Conservation (phyloP, 2,113 vertebrate species). For the Lamprologus tigripictilis region DNA sequence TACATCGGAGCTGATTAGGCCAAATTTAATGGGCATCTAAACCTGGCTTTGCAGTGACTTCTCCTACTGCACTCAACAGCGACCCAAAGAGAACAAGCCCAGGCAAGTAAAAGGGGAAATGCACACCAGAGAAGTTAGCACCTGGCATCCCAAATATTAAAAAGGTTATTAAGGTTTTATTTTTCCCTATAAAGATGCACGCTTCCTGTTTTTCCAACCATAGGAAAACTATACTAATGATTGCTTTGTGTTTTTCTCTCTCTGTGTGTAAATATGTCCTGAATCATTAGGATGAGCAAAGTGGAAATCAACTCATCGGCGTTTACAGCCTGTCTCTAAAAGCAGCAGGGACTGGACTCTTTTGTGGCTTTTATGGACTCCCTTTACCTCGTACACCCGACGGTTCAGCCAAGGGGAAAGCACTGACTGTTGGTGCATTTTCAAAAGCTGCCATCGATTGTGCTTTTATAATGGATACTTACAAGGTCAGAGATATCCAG, state of each 20-base stretch:
- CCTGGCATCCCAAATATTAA: conserved; percentile 60
- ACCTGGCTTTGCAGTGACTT: conserved; percentile 32
- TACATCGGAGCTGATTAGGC: conserved; percentile 38
- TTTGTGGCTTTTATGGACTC: conserved; percentile 55
- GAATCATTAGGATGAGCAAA: conserved; percentile 39
- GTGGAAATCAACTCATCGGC: conserved; percentile 40
- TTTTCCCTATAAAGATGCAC: conserved; percentile 35
- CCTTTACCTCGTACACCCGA: background rate
- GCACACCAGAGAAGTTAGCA: conserved; percentile 36
- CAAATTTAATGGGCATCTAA: conserved; percentile 57
- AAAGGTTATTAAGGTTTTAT: conserved; percentile 46
- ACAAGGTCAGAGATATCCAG: background rate
- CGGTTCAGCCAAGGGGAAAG: background rate
- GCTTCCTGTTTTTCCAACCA: conserved; percentile 44
- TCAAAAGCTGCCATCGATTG: background rate
- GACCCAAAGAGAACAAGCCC: background rate
- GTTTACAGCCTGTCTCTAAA: conserved; percentile 58
- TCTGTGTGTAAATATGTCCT: conserved; percentile 8
- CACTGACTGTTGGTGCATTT: background rate
- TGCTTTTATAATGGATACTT: background rate
- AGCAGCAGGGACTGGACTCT: conserved; percentile 11
- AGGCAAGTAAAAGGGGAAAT: background rate
- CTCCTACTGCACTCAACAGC: conserved; percentile 26
- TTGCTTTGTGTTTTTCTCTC: background rate
- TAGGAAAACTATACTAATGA: background rate